Evolutionary conservation across 2,888 invertebrate genomes (phyloP).

Genomic region (Baronia brevicornis): DNA sequence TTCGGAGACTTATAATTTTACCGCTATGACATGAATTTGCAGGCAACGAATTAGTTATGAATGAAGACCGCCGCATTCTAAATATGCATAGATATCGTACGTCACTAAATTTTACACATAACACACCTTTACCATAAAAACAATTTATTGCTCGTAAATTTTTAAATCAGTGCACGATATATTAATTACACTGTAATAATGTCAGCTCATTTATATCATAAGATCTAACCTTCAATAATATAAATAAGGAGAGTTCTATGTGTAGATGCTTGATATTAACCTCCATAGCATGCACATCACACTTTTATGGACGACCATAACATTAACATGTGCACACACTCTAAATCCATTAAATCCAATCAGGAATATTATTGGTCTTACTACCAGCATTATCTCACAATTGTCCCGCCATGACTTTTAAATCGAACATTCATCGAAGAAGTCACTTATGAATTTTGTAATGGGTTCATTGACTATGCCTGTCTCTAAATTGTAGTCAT

Average conservation of each 20-base stretch:
- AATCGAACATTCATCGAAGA: constrained; percentile 29
- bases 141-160: no score
- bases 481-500: constrained; percentile 31
- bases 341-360: constrained; percentile 62
- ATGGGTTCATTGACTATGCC: constrained; percentile 42
- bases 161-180: no score
- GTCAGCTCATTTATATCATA: no score
- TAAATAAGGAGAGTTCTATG: constrained; percentile 5
- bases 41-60: no score
- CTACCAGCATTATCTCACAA: constrained; percentile 44
- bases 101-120: no score
- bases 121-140: no score
- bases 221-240: no score
- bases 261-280: constrained; percentile 8
- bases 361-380: constrained; percentile 43
- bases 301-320: constrained; percentile 41
- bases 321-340: constrained; percentile 54
- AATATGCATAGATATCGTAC: no score
- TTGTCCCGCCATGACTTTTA: constrained; percentile 44
- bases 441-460: constrained; percentile 24
- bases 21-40: no score
- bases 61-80: no score
- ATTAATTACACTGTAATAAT: no score
- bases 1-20: no score
- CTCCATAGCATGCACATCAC: constrained; percentile 9